Base-by-base conservation (phyloP, 2,888 invertebrate genomes). In the Tenthredo mesomela region DNA sequence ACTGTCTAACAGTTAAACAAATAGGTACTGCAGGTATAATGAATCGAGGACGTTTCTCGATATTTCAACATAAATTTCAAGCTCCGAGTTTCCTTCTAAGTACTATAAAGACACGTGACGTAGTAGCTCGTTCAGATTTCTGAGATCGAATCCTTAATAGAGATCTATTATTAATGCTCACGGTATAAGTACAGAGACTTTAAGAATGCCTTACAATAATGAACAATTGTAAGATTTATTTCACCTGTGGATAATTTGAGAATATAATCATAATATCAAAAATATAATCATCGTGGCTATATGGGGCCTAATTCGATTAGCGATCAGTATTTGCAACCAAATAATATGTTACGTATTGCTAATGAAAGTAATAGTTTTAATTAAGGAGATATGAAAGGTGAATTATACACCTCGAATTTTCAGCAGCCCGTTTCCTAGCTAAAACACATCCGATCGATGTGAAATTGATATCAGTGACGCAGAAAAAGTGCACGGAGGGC, bases 1-100 rank as follows among this genome's bases (percentile, higher is more conserved):
- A 47, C 43, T 82, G 82, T 67, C 82, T 25, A 58, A 65, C 40
- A 4, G 67, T 50, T 43, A 70, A 82, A 82, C 82, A 50, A 82
- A 82, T 82, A 82, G 82, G 65, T 82, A 67, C 82, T 43, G 82
- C 82, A 82, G 29, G 70, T 33, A 29, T 67, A 82, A 82, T 82
- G 47, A 50, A 82, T 82, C 65, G 82, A 67, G 82, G 33, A 82
- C 82, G n/a, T 25, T 82, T 82, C 82, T 82, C 40, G 82, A 82
- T 67, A 82, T 82, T 82, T 65, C 47, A 82, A 82, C 82, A 50
- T 82, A 70, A 82, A 82, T 82, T 82, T 47, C 80, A 61, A 80
- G 7, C 80, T 40, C 21, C 37, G 80, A 61, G 40, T 61, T 61
- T 58, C 10, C 80, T 61, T 40, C 40, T 12, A n/a, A 37, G 18